Evolutionary conservation across 2,888 invertebrate species (phyloP).

Genomic region (Drosophila meridionalis): DNA sequence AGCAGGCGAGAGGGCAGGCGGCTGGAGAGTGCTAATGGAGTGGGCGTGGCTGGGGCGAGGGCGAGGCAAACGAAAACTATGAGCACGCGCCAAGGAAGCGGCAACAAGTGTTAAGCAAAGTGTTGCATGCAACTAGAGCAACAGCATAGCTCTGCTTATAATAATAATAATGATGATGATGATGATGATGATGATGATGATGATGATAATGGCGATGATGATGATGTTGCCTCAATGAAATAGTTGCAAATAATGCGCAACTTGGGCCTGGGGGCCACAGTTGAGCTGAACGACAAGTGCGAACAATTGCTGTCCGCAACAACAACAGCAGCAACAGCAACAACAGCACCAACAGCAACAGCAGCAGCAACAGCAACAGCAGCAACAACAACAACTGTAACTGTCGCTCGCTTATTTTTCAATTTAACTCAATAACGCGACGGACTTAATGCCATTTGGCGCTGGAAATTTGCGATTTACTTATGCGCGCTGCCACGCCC

Average conservation of each 20-base stretch:
- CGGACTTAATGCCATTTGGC: conserved; percentile 79
- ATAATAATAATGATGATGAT: conserved; percentile 9
- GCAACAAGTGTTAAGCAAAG: conserved; percentile 29
- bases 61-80: background rate
- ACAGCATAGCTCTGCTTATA: background rate
- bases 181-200: conserved; percentile 1
- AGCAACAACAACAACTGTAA: conserved; percentile 53
- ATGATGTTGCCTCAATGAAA: conserved; percentile 39
- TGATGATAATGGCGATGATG: background rate
- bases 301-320: conserved; percentile 58
- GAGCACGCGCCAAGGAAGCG: conserved; percentile 32
- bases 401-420: conserved; percentile 81
- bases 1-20: background rate
- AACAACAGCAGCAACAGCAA: conserved; percentile 40
- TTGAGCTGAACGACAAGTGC: conserved; percentile 37
- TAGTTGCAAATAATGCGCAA: conserved; percentile 50
- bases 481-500: conserved; percentile 46
- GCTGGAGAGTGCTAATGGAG: background rate
- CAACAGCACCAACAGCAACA: conserved; percentile 49
- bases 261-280: conserved; percentile 12
- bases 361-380: conserved; percentile 24
- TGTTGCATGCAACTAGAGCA: conserved; percentile 31
- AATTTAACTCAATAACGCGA: conserved; percentile 82
- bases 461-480: conserved; percentile 77
- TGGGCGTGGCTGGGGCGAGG: background rate